Evolutionary conservation across 2,113 vertebrate genomes (phyloP), one percentile per base, ranked within the genome.

Genomic region (Pygoscelis adeliae): DNA sequence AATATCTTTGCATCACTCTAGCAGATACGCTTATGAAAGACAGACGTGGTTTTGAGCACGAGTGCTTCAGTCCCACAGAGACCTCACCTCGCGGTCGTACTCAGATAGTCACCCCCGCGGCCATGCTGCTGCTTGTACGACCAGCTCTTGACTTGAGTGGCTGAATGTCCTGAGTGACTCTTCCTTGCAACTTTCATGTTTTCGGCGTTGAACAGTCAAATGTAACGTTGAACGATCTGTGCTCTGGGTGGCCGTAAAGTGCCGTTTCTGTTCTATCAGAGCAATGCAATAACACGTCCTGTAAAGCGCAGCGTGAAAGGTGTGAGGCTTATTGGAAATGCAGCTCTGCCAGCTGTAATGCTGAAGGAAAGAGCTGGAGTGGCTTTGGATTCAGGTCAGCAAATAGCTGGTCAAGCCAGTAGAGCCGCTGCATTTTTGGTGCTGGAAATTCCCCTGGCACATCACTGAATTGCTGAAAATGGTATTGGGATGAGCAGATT

Each of bases 171-270:
- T 2, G 29, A 72, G 17, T 9, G 53, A 5, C 36, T 87, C 93
- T 53, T n/a, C 53, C 56, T 70, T 66, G 26, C 55, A 46, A 7
- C 11, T 13, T 36, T 25, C 2, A 2, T 19, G 38, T 5, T 72
- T 90, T 44, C 5, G 11, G 42, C 29, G 32, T 30, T 34, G 71
- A 53, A 11, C 46, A 34, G 30, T 27, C 12, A 4, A 2, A 2
- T 8, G 7, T 25, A 52, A 58, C 5, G 21, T 13, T 47, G 73
- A 80, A 21, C 0, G 1, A 42, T 44, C 2, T 0, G 36, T 21
- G 40, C n/a, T 78, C 32, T 62, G 62, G 55, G 74, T 88, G 86
- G 63, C 56, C 5, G 0, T 25, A 2, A 50, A 29, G 16, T 50
- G 80, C 44, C 0, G 4, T 74, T 63, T 29, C 36, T 90, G 20